A percentile compares a stretch with the other conserved stretches of the same genome.
Evolutionary conservation across 2,888 invertebrate species (phyloP).

Genomic region (Epicampocera succincta): DNA sequence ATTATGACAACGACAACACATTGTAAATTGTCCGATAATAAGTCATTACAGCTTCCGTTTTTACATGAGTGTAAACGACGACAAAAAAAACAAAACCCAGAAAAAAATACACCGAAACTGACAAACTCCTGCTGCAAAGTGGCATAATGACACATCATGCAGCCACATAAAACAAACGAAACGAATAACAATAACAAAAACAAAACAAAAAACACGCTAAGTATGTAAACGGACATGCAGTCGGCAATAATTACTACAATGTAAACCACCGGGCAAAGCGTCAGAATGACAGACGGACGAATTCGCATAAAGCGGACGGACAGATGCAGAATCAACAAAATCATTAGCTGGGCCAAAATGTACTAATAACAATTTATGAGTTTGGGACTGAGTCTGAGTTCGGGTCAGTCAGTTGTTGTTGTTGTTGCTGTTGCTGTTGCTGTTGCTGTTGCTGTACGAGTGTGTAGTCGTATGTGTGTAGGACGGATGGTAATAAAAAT

Average conservation of each 20-base stretch:
- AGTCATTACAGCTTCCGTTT: conserved; percentile 67
- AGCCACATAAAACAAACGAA: conserved; percentile 10
- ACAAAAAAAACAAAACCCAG: no score
- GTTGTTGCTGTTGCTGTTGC: neutral
- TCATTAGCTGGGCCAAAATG: conserved; percentile 59
- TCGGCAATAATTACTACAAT: conserved; percentile 51
- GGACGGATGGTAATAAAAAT: conserved; percentile 26
- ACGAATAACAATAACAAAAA: no score
- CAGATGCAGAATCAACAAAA: conserved; percentile 43
- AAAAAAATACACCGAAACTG: conserved; percentile 6
- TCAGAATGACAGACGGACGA: conserved; percentile 20
- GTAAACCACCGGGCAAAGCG: conserved; percentile 53
- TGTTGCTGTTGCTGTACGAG: neutral
- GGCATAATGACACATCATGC: conserved; percentile 50
- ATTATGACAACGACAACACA: conserved; percentile 34
- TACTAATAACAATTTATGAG: conserved; percentile 50
- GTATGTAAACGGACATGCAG: conserved; percentile 26
- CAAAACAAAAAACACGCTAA: neutral
- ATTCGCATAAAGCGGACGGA: neutral
- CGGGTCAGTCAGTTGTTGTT: conserved; percentile 9
- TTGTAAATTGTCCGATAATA: conserved; percentile 53
- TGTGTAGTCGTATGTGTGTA: no score
- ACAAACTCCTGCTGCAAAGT: neutral
- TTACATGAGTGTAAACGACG: conserved; percentile 24
- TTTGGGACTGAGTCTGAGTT: conserved; percentile 14